These are phyloP conservation scores for Acleris sparsana DNA, from an alignment of 2,888 invertebrate genomes.

Conservation along the genomic window DNA sequence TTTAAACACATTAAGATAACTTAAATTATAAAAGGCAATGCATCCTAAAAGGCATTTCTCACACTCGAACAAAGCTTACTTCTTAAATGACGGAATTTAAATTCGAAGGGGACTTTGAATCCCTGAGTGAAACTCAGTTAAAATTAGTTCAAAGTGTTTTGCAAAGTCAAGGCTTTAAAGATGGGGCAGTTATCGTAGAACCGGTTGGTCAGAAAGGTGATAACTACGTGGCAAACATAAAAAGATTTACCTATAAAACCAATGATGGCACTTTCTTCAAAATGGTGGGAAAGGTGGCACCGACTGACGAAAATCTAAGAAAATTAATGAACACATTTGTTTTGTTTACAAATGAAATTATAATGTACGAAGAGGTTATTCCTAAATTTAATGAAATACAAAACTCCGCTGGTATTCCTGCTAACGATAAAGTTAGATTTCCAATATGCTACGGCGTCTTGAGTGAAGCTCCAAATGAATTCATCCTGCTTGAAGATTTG, in stretches of 20 bases:
- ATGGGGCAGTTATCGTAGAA: slow-evolving; percentile 37
- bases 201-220: slow-evolving; percentile 40
- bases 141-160: slow-evolving; percentile 30
- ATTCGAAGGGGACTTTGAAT: slow-evolving; percentile 36
- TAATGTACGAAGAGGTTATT: slow-evolving; percentile 51
- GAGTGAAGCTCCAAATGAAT: slow-evolving; percentile 50
- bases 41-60: background rate
- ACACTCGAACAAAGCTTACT: background rate
- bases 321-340: slow-evolving; percentile 36
- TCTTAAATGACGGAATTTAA: slow-evolving; percentile 37
- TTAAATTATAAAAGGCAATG: slow-evolving; percentile 13
- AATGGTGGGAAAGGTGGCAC: slow-evolving; percentile 61
- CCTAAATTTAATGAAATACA: slow-evolving; percentile 54
- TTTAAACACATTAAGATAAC: slow-evolving; percentile 7
- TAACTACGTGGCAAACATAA: slow-evolving; percentile 40
- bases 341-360: slow-evolving; percentile 53
- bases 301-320: slow-evolving; percentile 42
- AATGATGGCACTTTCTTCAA: slow-evolving; percentile 47
- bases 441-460: slow-evolving; percentile 53
- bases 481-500: slow-evolving; percentile 59
- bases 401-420: slow-evolving; percentile 47
- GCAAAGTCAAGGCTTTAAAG: slow-evolving; percentile 23
- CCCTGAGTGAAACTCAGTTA: slow-evolving; percentile 19
- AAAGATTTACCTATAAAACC: slow-evolving; percentile 42
- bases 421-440: slow-evolving; percentile 47